Percentiles rank a stretch among this genome's conserved stretches.
These are phyloP conservation scores for Atrina japonica DNA, from an alignment of 2,888 invertebrate species.

Conservation along the genomic window DNA sequence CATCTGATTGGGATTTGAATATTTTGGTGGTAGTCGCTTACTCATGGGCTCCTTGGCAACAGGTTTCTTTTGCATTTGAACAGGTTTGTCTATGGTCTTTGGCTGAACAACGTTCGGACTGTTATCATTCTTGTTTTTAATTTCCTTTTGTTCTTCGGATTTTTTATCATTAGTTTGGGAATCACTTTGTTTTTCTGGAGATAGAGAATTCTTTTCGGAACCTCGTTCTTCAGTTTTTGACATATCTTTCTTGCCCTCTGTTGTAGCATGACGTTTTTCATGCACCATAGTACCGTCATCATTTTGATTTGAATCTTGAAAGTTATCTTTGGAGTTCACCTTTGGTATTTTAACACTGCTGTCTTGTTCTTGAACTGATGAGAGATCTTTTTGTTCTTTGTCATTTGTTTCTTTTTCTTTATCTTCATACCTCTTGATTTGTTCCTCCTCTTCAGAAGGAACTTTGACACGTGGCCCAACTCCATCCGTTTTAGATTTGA, in stretches of 20 bases:
- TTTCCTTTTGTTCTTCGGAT: background rate
- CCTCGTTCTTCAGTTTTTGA: background rate
- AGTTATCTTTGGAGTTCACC: too few relatives aligned
- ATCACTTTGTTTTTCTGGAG: background rate
- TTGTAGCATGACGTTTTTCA: background rate
- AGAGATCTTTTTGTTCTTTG: too few relatives aligned
- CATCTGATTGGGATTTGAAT: constrained; percentile 30
- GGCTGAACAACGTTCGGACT: too few relatives aligned
- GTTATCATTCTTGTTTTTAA: background rate
- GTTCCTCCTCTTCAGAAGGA: too few relatives aligned
- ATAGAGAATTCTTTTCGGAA: too few relatives aligned
- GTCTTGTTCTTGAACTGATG: too few relatives aligned
- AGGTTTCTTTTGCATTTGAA: background rate
- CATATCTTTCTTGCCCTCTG: background rate
- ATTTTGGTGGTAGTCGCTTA: constrained; percentile 41
- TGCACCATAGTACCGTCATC: background rate
- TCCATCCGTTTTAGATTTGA: too few relatives aligned
- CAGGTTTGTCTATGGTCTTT: background rate
- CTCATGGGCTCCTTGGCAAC: constrained; percentile 3
- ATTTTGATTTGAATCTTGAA: background rate
- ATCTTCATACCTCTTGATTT: too few relatives aligned
- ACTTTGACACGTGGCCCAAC: too few relatives aligned
- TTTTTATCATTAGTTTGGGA: background rate
- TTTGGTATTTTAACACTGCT: too few relatives aligned
- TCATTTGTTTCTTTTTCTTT: too few relatives aligned